phyloP scores from a whole-genome alignment of 1,140 invertebrate genomes.

The Drosophila pallidifrons region DNA sequence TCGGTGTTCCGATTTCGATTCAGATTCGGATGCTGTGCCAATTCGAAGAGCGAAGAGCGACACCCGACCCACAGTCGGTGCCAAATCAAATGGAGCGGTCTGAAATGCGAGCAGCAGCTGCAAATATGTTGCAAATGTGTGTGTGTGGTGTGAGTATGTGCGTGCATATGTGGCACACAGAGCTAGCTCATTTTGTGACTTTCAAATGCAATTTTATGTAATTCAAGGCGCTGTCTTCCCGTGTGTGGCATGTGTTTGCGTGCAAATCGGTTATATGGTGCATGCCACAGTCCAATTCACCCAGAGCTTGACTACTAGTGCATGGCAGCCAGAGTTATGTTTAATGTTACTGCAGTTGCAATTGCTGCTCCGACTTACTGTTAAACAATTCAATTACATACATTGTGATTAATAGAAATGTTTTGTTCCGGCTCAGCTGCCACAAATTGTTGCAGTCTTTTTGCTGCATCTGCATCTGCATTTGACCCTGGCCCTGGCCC shows the following conservation, averaged over 20 bases:
- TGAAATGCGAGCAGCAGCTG: slow-evolving; percentile 28
- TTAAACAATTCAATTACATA: slow-evolving; percentile 77
- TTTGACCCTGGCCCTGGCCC: slow-evolving; percentile 21
- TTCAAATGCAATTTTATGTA: slow-evolving; percentile 83
- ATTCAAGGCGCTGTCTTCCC: slow-evolving; percentile 63
- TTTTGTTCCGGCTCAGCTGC: slow-evolving; percentile 63
- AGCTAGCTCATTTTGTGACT: slow-evolving; percentile 44
- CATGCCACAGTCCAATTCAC: slow-evolving; percentile 80
- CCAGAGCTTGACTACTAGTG: slow-evolving; percentile 61
- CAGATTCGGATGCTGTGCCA: slow-evolving; percentile 52
- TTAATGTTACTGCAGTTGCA: slow-evolving; percentile 55
- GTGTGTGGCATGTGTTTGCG: slow-evolving; percentile 41
- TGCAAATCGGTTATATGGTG: slow-evolving; percentile 70
- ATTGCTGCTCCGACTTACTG: slow-evolving; percentile 1
- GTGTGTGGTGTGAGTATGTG: not conserved
- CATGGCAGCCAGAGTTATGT: slow-evolving; percentile 71
- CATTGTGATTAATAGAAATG: slow-evolving; percentile 73
- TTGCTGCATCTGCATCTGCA: slow-evolving; percentile 30
- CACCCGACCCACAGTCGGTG: slow-evolving; percentile 8
- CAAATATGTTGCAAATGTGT: not conserved
- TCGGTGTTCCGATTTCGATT: slow-evolving; percentile 25
- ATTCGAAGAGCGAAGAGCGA: slow-evolving; percentile 43
- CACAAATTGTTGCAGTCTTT: slow-evolving; percentile 42
- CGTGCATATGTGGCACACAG: slow-evolving; percentile 7
- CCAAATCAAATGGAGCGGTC: slow-evolving; percentile 11